Conservation (phyloP, 2,888 invertebrate genomes). For the Prosapia bicincta region DNA sequence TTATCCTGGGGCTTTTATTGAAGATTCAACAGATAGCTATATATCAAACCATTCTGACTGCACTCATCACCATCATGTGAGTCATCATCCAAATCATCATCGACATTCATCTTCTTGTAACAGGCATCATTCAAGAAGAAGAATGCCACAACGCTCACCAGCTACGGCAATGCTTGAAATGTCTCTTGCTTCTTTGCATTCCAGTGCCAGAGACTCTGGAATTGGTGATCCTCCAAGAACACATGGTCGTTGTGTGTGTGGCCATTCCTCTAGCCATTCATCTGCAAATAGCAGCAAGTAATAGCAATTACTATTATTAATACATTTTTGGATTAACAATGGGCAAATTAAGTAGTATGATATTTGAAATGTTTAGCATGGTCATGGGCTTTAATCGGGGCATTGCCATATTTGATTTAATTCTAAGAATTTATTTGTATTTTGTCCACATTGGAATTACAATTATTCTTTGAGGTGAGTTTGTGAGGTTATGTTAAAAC, state of each 20-base stretch:
- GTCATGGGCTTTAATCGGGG: too few species aligned
- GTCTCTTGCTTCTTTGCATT: slow-evolving; percentile 75
- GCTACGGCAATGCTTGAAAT: slow-evolving; percentile 56
- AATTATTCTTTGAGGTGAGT: too few species aligned
- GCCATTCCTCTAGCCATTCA: slow-evolving; percentile 61
- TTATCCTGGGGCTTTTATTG: slow-evolving; percentile 39
- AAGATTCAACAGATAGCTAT: slow-evolving; percentile 40
- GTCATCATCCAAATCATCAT: slow-evolving; percentile 25
- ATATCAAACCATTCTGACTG: slow-evolving; percentile 35
- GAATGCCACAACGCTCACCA: slow-evolving; percentile 38
- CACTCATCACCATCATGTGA: slow-evolving; percentile 34
- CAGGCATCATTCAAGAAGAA: slow-evolving; percentile 32
- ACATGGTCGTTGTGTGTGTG: slow-evolving; percentile 56
- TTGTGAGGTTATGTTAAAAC: too few species aligned
- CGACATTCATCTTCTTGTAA: slow-evolving; percentile 34
- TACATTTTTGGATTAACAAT: too few species aligned
- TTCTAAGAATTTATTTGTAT: too few species aligned
- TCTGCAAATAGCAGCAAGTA: slow-evolving; percentile 68
- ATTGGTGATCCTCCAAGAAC: slow-evolving; percentile 50
- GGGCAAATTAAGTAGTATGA: too few species aligned
- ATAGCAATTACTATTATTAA: too few species aligned
- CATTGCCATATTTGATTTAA: too few species aligned
- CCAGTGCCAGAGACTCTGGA: slow-evolving; percentile 79
- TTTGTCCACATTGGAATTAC: too few species aligned
- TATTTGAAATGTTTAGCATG: too few species aligned